Conservation (phyloP, 1,140 invertebrate genomes). For the Bombus cullumanus region DNA sequence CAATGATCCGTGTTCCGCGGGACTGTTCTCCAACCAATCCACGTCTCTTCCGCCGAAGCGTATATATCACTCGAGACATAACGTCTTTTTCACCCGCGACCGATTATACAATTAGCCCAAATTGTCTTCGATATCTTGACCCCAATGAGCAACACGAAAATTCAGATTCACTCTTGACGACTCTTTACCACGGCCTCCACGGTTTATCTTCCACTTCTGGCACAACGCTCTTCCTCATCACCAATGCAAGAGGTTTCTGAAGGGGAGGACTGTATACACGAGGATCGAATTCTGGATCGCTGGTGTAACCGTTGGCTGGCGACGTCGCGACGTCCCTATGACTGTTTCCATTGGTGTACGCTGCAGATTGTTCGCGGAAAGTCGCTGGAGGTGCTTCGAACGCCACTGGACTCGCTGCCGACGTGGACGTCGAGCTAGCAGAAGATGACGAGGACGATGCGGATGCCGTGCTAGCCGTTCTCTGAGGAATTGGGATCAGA, state of each 20-base stretch:
- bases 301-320: constrained; percentile 78
- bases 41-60: constrained; percentile 31
- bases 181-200: constrained; percentile 88
- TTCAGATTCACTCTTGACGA: too few relatives aligned
- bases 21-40: constrained; percentile 12
- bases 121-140: background rate
- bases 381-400: constrained; percentile 77
- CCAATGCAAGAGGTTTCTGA: constrained; percentile 87
- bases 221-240: constrained; percentile 85
- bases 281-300: constrained; percentile 79
- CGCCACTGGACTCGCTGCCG: constrained; percentile 78
- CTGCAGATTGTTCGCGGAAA: constrained; percentile 78
- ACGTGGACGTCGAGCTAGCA: constrained; percentile 79
- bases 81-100: constrained; percentile 23
- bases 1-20: constrained; percentile 59
- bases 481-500: constrained; percentile 88
- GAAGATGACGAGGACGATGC: constrained; percentile 84
- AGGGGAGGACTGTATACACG: constrained; percentile 83
- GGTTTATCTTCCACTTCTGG: constrained; percentile 83
- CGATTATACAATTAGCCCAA: background rate
- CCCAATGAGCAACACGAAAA: background rate
- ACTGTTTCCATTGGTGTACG: constrained; percentile 78
- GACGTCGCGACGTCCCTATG: constrained; percentile 80
- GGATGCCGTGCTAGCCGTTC: constrained; percentile 87
- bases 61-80: constrained; percentile 46